A percentile compares a stretch with the other conserved stretches of the same genome.
These are phyloP conservation scores for Lasioglossum pauxillum DNA, from an alignment of 2,888 invertebrate species.

Conservation along the genomic window DNA sequence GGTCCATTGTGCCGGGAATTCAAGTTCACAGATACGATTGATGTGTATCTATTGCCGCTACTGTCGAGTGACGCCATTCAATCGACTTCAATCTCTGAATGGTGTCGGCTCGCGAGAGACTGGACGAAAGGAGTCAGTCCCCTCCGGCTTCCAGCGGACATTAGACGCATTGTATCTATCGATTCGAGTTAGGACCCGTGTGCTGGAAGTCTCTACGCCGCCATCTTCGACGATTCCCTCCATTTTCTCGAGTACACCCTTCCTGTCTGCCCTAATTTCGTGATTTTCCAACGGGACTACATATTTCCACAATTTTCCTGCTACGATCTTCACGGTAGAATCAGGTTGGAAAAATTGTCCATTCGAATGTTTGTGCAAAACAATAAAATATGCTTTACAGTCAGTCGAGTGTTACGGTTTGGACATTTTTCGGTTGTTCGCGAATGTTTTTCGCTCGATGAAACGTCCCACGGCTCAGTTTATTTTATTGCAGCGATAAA, in stretches of 20 bases:
- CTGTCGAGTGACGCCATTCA: constrained; percentile 71
- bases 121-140: constrained; percentile 40
- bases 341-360: neutral
- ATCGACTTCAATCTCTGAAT: constrained; percentile 77
- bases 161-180: constrained; percentile 71
- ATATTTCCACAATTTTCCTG: neutral
- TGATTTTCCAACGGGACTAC: neutral
- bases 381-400: neutral
- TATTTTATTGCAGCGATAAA: neutral
- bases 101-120: constrained; percentile 54
- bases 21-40: constrained; percentile 79
- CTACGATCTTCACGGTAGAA: neutral
- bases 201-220: constrained; percentile 27
- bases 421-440: neutral
- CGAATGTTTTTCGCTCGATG: neutral
- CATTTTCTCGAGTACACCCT: neutral
- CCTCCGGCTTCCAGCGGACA: constrained; percentile 61
- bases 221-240: constrained; percentile 32
- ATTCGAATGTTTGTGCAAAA: neutral
- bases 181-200: constrained; percentile 47
- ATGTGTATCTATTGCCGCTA: constrained; percentile 66
- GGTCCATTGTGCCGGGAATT: constrained; percentile 76
- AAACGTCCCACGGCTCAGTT: neutral
- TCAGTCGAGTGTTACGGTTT: neutral
- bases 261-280: neutral